Base-by-base conservation (phyloP, 1,140 invertebrate species). In the Bombus picipes region DNA sequence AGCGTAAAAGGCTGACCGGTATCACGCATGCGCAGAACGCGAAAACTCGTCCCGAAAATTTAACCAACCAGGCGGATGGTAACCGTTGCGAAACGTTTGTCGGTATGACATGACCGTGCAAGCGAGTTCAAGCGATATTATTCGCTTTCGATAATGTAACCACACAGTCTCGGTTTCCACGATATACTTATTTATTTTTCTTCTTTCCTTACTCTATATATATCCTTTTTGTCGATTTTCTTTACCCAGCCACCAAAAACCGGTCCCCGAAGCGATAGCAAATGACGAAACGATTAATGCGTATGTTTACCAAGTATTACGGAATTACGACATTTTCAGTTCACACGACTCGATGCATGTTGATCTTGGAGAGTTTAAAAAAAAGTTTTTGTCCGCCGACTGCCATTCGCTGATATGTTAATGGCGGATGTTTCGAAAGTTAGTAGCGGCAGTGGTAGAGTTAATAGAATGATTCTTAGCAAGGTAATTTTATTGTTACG, bases 201-300 rank as follows among this genome's bases (percentile, higher is more conserved):
- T 57, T 70, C 57, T 37, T 72, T 57, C 37, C 8, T 8, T 10
- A 15, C 75, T 32, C 15, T 2, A 4, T 6, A 9, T 28, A 41
- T 41, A 41, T 62, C 5, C 18, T 10, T 22, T 59, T 73, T 25
- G 18, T 28, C 9, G 37, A 34, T 59, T 83, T 18, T 18, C n/a
- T 73, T 53, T 43, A 0, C 13, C 39, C 74, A n/a, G 53, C 18
- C 25, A 10, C 13, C 22, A 18, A 43, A 59, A 84, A 84, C 82
- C 82, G 66, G 82, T 84, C 82, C 39, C 25, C 32, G 28, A 70
- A 53, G 9, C 53, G 68, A 68, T 41, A 32, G 22, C 82, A 9
- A 43, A 15, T 84, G 82, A 84, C 77, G 79, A 86, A 81, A 81
- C 59, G 53, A 80, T 59, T 22, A 41, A 81, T n/a, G 10, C 41